A percentile compares a stretch with the other conserved stretches of the same genome.
These are phyloP conservation scores for Myiotriccus ornatus DNA, from an alignment of 2,797 vertebrate genomes.

Conservation along the genomic window DNA sequence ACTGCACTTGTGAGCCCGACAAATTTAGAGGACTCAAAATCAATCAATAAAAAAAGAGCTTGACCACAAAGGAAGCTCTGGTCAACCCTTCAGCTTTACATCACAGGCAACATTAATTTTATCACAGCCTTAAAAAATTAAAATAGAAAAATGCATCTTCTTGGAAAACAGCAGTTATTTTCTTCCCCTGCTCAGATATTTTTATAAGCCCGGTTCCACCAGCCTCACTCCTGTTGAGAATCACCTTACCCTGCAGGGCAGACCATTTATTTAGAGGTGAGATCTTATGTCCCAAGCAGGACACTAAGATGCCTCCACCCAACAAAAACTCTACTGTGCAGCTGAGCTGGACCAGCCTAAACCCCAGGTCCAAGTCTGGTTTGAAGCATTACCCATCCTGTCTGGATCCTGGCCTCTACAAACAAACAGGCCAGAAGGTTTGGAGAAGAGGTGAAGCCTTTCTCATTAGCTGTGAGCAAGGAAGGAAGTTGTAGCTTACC, in stretches of 20 bases:
- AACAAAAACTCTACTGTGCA: constrained; percentile 58
- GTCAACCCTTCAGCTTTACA: constrained; percentile 37
- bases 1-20: constrained; percentile 10
- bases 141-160: constrained; percentile 69
- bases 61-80: constrained; percentile 60
- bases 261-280: constrained; percentile 62
- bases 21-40: constrained; percentile 62
- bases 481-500: constrained; percentile 46
- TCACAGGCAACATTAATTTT: constrained; percentile 69
- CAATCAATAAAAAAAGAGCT: constrained; percentile 49
- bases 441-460: constrained; percentile 46
- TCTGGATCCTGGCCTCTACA: constrained; percentile 44
- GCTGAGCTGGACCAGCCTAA: constrained; percentile 27
- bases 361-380: constrained; percentile 33
- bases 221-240: constrained; percentile 30
- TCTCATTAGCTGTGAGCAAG: constrained; percentile 42
- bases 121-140: constrained; percentile 64
- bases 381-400: constrained; percentile 48
- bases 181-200: constrained; percentile 62
- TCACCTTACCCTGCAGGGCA: constrained; percentile 50
- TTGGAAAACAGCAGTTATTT: constrained; percentile 69
- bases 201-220: constrained; percentile 59
- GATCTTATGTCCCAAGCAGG: constrained; percentile 46
- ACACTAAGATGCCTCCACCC: constrained; percentile 46
- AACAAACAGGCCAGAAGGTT: constrained; percentile 48